Evolutionary conservation across 37 sponge, comb jelly and placozoan genomes (phyloP), one percentile per base, ranked within the genome.

Genomic region (Spongilla lacustris): DNA sequence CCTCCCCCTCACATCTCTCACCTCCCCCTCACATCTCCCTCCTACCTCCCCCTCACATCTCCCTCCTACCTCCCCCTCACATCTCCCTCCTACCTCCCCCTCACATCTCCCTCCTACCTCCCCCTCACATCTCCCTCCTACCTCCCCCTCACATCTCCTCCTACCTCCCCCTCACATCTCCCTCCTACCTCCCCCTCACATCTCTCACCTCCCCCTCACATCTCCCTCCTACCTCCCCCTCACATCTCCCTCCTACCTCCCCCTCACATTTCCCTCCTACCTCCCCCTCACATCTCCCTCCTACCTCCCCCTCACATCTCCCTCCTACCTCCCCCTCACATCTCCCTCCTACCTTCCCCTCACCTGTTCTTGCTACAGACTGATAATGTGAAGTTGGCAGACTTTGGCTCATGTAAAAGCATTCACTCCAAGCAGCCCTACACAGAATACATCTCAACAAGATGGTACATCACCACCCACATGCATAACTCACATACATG

Each of bases 361-460:
- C 17, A 12, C 27, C 3, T 83, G 8, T n/a, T n/a, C n/a, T n/a
- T n/a, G n/a, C 36, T 0, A 26, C 58, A 34, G 12, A 48, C 84
- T 83, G 92, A 87, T 23, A 75, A 89, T 38, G 73, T 79, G 50
- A 94, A 94, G 69, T 49, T 94, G 83, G 84, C 86, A 89, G 85
- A 93, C 89, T 96, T 97, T 91, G 99, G 99, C 8, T 97, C 98
- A 26, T 99, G 98, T 76, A 93, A 96, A 74, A 96, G 95, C 69
- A 90, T 97, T 32, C 90, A 94, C 73, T 93, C 96, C 19, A 96
- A 95, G 76, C 98, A 89, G 37, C 99, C 99, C 0, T 99, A 89
- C 93, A 99, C 99, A 22, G 99, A 99, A 88, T 99, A 99, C 85
- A 99, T 99, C 73, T 97, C 98, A 27, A 99, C 98, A 10, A 78